Base-by-base conservation (phyloP, 2,888 invertebrate genomes). In the Pachymerium ferrugineum region DNA sequence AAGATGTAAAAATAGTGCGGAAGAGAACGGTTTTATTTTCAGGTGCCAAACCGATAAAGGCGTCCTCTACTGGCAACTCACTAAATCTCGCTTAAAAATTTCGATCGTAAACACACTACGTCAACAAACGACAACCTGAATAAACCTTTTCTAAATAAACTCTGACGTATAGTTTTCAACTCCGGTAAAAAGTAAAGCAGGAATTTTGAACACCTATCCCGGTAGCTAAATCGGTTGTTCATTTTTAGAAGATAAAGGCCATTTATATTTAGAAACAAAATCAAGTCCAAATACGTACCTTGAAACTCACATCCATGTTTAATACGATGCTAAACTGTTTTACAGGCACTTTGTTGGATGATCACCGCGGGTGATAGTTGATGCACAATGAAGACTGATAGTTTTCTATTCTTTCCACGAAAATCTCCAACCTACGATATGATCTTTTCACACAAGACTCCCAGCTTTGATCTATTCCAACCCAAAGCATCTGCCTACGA, bases 201-300 rank as follows among this genome's bases (percentile, higher is more conserved):
- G 54, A 12, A 54, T 12, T 54, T 54, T 54, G 28, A 54, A 54
- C 22, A 54, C 25, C 54, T 54, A 25, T 54, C 25, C 8, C 22
- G 54, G 54, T 54, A 28, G 28, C 54, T 22, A 54, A 54, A 47
- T 47, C 19, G 6, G 47, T 6, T 47, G 47, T 47, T 47, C 47
- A 47, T 47, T 54, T 54, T 22, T 54, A 54, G 54, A 54, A 54
- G 28, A 54, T 54, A 54, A 54, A 54, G 54, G 54, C 54, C 54
- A 54, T 28, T 54, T 54, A 54, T 54, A 54, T 54, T 54, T 54
- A 54, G 54, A 22, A n/a, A 10, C 12, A 54, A 54, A 54, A 54
- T 14, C 54, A 25, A 25, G 6, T 54, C 54, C 54, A 54, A 54
- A 54, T 54, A 54, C 54, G 25, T 28, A 54, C 54, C 54, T 54